Percentiles rank a stretch among this genome's conserved stretches.
Evolutionary conservation across 2,797 vertebrate genomes (phyloP).

Genomic region (Yasuhikotakia modesta): DNA sequence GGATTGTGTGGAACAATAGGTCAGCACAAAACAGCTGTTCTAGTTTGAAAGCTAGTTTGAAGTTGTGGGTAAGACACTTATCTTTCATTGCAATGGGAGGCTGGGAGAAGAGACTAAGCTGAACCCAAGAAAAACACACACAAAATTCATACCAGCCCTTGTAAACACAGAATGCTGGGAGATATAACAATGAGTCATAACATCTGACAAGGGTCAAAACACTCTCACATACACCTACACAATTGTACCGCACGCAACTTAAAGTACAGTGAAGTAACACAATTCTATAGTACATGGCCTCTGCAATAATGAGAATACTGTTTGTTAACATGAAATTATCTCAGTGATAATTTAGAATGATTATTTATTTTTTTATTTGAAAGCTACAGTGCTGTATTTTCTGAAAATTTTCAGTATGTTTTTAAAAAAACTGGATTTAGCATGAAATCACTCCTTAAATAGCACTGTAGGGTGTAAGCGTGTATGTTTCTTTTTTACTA

Average conservation of each 20-base stretch:
- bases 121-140: constrained; percentile 18
- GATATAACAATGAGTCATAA: constrained; percentile 46
- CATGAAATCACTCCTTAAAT: too few species aligned
- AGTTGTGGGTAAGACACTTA: constrained; percentile 13
- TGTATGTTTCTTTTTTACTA: too few species aligned
- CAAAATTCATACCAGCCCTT: not conserved
- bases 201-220: constrained; percentile 5
- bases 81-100: constrained; percentile 9
- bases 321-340: too few species aligned
- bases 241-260: not conserved
- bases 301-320: too few species aligned
- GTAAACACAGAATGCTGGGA: constrained; percentile 43
- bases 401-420: too few species aligned
- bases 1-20: constrained; percentile 40
- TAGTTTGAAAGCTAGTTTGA: constrained; percentile 28
- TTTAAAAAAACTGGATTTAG: too few species aligned
- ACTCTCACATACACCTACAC: constrained; percentile 30
- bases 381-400: too few species aligned
- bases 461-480: too few species aligned
- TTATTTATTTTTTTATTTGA: too few species aligned
- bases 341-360: too few species aligned
- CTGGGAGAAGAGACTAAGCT: constrained; percentile 1
- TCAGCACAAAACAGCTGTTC: constrained; percentile 51
- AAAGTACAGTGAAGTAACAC: not conserved
- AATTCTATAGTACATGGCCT: not conserved